Base-by-base conservation (phyloP, 2,797 vertebrate species). In the Thalassophryne amazonica region DNA sequence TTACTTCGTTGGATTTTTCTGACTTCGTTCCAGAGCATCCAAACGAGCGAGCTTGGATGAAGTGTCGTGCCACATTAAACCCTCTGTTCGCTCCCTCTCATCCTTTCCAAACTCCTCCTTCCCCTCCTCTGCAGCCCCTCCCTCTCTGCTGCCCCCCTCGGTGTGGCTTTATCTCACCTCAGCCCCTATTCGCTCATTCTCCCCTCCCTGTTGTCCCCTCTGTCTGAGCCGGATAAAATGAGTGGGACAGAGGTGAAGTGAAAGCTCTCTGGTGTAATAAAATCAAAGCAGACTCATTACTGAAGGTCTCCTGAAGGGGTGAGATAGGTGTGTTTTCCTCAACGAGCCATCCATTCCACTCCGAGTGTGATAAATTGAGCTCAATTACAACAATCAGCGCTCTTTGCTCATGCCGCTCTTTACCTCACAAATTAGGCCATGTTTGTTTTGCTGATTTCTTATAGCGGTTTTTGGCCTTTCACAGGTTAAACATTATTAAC, bases 211-310 rank as follows among this genome's bases (percentile, higher is more conserved):
- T 34, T 9, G 5, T 22, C 33, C 15, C 22, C 4, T 23, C 38
- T 16, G 16, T 43, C 41, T 54, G 43, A n/a, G 51, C 9, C 27
- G 58, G 48, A 55, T 60, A 30, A 63, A 56, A 46, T 20, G 47
- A 57, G 20, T 1, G 6, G 29, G 47, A 45, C 47, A 6, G 40
- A 61, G 60, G 60, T 67, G 66, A 58, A 13, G 48, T 42, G 40
- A 37, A 16, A 54, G 56, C 51, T 47, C 36, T 47, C 37, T 47
- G 48, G 33, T 46, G 30, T 43, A 65, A 63, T 63, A 48, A 63
- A 69, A 69, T 62, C 39, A 64, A 55, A 52, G 48, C 39, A 30
- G 29, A 28, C 55, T 78, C 64, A 72, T 74, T 74, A 66, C 37
- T 7, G 15, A 7, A 38, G 60, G 61, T 53, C 36, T 63, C 50